Percentiles rank a stretch among this genome's conserved stretches.
These are phyloP conservation scores for Centropristis striata DNA, from an alignment of 2,113 vertebrate genomes.

Conservation along the genomic window DNA sequence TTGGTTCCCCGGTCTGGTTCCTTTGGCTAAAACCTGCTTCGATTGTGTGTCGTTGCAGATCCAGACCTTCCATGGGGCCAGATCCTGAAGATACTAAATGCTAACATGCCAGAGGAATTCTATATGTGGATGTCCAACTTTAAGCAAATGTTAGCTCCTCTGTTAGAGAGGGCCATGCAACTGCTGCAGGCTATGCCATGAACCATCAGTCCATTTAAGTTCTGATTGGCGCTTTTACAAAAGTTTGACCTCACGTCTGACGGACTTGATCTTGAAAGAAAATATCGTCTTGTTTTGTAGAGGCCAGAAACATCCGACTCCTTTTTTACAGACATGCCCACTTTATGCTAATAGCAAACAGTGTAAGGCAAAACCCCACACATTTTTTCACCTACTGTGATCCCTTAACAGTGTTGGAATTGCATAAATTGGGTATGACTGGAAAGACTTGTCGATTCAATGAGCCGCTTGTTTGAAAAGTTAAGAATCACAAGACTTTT, in stretches of 20 bases:
- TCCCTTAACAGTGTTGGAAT: no score
- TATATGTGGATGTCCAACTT: constrained; percentile 81
- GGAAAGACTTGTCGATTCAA: no score
- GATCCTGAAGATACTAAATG: constrained; percentile 83
- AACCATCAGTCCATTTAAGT: neutral
- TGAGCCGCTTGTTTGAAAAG: no score
- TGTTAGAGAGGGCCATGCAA: constrained; percentile 79
- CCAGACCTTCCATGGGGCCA: constrained; percentile 77
- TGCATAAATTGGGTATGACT: no score
- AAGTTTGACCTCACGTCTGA: neutral
- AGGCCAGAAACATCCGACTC: neutral
- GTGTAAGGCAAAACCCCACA: no score
- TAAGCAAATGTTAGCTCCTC: constrained; percentile 64
- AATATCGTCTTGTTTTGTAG: neutral
- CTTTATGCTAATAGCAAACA: no score
- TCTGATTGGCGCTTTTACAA: neutral
- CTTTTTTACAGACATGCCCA: no score
- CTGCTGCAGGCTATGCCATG: constrained; percentile 66
- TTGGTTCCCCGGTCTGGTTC: constrained; percentile 38
- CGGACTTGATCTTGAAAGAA: neutral
- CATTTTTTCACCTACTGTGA: no score
- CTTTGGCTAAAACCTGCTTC: constrained; percentile 76
- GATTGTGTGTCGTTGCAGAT: constrained; percentile 88
- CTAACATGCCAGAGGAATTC: constrained; percentile 81
- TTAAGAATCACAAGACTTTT: no score